Base-by-base conservation (phyloP, 92 coral and sea anemone species). In the Porites cylindrica region DNA sequence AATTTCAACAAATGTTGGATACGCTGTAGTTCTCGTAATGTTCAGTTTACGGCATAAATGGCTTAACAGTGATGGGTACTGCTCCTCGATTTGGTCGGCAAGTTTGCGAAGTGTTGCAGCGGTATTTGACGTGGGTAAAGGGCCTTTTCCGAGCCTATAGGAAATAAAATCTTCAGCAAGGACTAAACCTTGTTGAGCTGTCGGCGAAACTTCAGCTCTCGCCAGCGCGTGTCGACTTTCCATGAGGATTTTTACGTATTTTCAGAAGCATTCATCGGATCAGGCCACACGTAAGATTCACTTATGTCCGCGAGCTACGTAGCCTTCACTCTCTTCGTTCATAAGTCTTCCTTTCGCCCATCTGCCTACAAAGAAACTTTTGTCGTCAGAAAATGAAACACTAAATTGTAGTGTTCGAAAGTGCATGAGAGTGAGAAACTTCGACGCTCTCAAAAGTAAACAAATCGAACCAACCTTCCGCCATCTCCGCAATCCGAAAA, bases 41-140 rank as follows among this genome's bases (percentile, higher is more conserved):
- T 92, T 93, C 66, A 95, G 79, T 89, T 97, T 97, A 72, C 86
- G 90, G 86, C 99, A 97, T 79, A 97, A 90, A 85, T 95, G 98
- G 80, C 92, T 94, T 71, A 97, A 67, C 18, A 97, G 88, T 51
- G 87, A 90, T 16, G 99, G 99, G 85, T 95, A 92, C 24, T 96
- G 94, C 56, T 88, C 92, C 83, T 97, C 99, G 51, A 97, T 97
- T 81, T 97, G 94, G 82, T 97, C 99, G 23, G 99, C 98, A 43
- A 97, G 96, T 89, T 90, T 97, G 68, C 99, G 95, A 23, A 97
- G 88, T 16, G 99, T 97, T 73, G 89, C 93, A 19, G 99, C 99
- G 66, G 90, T 86, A 12, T 97, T 75, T 29, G 87, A 90, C 23
- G 78, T 76, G 66, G 98, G 98, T 77, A 88, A 88, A 50, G 92